Percentiles rank a stretch among this genome's conserved stretches.
These are phyloP conservation scores for Drosophila suzukii DNA, from an alignment of 1,140 invertebrate genomes.

Conservation along the genomic window DNA sequence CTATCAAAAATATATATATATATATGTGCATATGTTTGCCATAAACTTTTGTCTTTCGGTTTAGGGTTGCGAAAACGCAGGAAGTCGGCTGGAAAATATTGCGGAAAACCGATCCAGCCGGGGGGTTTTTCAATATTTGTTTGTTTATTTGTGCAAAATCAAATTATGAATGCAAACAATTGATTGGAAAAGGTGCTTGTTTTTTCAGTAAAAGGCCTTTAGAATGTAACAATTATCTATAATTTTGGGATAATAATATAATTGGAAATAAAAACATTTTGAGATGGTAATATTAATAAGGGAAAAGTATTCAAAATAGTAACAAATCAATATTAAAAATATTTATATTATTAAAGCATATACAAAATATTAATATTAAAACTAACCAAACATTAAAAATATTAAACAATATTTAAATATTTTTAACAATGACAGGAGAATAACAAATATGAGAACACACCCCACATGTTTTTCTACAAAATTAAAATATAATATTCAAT, in stretches of 20 bases:
- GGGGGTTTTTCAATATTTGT: constrained; percentile 65
- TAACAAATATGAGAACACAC: neutral
- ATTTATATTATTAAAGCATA: no score
- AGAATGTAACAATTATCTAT: no score
- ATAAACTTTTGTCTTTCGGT: constrained; percentile 21
- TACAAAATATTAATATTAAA: no score
- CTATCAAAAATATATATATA: constrained; percentile 65
- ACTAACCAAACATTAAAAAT: no score
- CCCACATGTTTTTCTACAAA: neutral
- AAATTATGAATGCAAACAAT: constrained; percentile 35
- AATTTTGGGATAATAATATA: no score
- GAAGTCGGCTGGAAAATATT: constrained; percentile 2
- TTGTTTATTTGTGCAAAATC: constrained; percentile 58
- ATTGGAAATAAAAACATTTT: no score
- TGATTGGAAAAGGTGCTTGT: neutral
- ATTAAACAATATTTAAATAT: no score
- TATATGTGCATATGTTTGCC: constrained; percentile 17
- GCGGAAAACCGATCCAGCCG: constrained; percentile 24
- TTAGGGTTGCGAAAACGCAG: constrained; percentile 3
- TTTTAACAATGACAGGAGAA: no score
- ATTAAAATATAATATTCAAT: neutral
- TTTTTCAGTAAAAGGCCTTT: neutral
- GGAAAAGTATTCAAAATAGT: no score
- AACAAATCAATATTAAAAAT: no score
- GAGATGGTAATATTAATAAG: no score